Conservation (phyloP, 2,113 vertebrate species). For the Amphiprion ocellaris region DNA sequence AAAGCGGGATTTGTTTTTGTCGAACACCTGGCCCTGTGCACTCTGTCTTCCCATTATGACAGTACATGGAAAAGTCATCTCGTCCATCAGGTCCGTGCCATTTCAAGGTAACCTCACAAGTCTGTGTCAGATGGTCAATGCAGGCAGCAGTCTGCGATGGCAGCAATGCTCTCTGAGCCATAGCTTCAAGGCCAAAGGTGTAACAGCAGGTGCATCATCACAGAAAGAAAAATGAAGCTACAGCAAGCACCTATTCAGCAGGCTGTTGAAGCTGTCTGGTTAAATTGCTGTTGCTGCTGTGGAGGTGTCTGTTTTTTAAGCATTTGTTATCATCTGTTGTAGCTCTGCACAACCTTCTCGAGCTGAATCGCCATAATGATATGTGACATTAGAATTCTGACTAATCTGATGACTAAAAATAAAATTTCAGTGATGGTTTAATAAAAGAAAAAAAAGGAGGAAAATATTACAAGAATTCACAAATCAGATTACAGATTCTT, state of each 20-base stretch:
- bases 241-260: conserved; percentile 34
- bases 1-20: conserved; percentile 53
- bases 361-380: not conserved
- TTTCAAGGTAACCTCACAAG: conserved; percentile 72
- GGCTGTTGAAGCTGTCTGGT: conserved; percentile 24
- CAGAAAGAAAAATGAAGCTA: conserved; percentile 60
- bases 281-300: conserved; percentile 14
- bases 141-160: conserved; percentile 36
- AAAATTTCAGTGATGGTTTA: not conserved
- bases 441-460: not conserved
- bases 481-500: conserved; percentile 32
- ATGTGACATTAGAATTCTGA: conserved; percentile 7
- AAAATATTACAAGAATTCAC: conserved; percentile 5
- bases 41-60: conserved; percentile 36
- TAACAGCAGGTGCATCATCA: conserved; percentile 49
- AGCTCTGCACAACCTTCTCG: not conserved
- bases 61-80: conserved; percentile 61
- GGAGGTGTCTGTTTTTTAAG: not conserved
- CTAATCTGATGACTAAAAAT: conserved; percentile 1
- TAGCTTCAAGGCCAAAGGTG: conserved; percentile 70
- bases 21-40: conserved; percentile 6
- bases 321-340: not conserved
- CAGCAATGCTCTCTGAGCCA: conserved; percentile 52
- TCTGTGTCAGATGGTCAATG: conserved; percentile 55
- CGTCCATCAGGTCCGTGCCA: conserved; percentile 66